Base-by-base conservation (phyloP, 2,888 invertebrate genomes). In the Frankliniella fusca region DNA sequence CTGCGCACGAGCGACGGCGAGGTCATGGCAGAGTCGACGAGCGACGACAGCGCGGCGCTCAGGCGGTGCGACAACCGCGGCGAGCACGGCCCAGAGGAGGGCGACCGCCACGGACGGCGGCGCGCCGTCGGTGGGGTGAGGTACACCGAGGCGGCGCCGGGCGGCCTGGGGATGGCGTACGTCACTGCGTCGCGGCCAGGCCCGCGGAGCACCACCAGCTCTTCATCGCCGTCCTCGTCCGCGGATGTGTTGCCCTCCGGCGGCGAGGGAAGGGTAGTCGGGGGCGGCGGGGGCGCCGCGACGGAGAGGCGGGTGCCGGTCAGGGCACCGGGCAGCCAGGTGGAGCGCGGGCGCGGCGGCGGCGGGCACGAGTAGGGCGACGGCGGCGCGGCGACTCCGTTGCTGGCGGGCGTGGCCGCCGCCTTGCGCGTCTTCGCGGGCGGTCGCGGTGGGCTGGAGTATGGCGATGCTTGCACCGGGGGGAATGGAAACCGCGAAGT, bases 31-130 rank as follows among this genome's bases (percentile, higher is more conserved):
- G 70, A 76, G 27, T 27, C 70, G 23, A 70, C 70, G 23, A 76
- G 27, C 12, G 70, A 76, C 11, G 70, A 76, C 70, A 76, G 27
- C 70, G 70, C 70, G 23, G 70, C 70, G 10, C 70, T 76, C 70
- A 76, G 70, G 70, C 70, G 70, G 70, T 76, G 70, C 11, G 70
- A 76, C 70, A 76, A 27, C 70, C 70, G 70, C 70, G 70, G 70
- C 23, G 70, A 76, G 70, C 70, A 23, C 23, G 70, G 70, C 70
- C 70, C 70, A 27, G 70, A 76, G 23, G 70, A 76, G 23, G 70
- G 70, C 27, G 70, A 27, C 27, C 70, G n/a, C 70, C 70, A 76
- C 11, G 27, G 23, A 10, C 70, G n/a, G 23, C 70, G 23, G 23
- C 70, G 23, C 27, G 70, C 23, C 23, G 70, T 8, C 23, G 27